Percentiles rank a stretch among this genome's conserved stretches.
Conservation (phyloP, 1,140 invertebrate species). For the Arctopsyche grandis region DNA sequence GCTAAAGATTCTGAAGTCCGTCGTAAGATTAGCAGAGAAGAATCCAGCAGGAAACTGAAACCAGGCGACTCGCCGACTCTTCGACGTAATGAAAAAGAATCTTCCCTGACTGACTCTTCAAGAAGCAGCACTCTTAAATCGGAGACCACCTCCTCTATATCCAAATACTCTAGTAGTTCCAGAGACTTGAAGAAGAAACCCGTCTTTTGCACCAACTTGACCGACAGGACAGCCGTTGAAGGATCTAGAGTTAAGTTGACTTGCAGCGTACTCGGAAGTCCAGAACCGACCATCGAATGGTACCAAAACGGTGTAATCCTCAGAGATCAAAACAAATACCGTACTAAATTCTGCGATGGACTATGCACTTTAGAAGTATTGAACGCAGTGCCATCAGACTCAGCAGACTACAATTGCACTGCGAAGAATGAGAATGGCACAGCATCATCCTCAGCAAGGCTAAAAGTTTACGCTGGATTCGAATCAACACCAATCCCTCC, state of each 20-base stretch:
- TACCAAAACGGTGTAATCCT: constrained; percentile 79
- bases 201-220: constrained; percentile 82
- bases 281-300: constrained; percentile 85
- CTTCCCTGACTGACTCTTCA: constrained; percentile 24
- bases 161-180: constrained; percentile 55
- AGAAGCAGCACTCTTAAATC: constrained; percentile 43
- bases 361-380: constrained; percentile 81
- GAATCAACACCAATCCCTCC: constrained; percentile 75
- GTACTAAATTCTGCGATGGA: constrained; percentile 71
- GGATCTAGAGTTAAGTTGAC: constrained; percentile 81
- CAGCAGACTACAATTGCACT: constrained; percentile 79
- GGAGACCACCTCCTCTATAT: constrained; percentile 38
- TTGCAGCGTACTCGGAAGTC: constrained; percentile 84
- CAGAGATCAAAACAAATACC: constrained; percentile 67
- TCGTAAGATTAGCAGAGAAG: background rate
- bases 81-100: constrained; percentile 2
- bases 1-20: background rate
- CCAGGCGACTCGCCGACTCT: background rate
- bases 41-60: background rate
- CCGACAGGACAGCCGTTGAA: constrained; percentile 78
- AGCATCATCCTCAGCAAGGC: constrained; percentile 72
- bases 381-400: constrained; percentile 71
- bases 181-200: constrained; percentile 74
- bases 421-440: constrained; percentile 80
- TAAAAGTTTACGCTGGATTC: constrained; percentile 77